phyloP scores from a whole-genome alignment of 2,888 invertebrate species.

The Nesidiocoris tenuis region DNA sequence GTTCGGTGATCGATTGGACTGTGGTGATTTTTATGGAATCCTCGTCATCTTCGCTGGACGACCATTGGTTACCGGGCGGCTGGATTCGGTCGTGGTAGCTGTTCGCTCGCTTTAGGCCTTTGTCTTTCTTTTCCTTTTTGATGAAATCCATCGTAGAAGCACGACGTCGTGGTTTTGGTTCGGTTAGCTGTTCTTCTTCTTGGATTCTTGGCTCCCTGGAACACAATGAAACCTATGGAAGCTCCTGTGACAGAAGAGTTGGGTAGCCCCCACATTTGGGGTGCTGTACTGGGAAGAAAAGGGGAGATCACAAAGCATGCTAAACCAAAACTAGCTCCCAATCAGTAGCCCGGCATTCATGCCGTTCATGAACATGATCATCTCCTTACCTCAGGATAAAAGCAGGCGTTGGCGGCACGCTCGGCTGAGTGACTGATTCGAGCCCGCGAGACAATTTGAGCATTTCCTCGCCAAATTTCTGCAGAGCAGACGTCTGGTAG shows the following conservation, averaged over 20 bases:
- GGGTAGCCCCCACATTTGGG: too few relatives aligned
- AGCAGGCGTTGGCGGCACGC: conserved; percentile 43
- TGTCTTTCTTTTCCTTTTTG: conserved; percentile 33
- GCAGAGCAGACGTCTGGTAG: conserved; percentile 79
- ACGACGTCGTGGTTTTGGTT: conserved; percentile 38
- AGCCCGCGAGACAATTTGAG: conserved; percentile 76
- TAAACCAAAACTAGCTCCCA: too few relatives aligned
- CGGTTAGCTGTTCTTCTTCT: neutral
- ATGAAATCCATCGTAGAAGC: conserved; percentile 48
- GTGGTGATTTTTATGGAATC: conserved; percentile 44
- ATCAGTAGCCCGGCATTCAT: too few relatives aligned
- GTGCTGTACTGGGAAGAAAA: too few relatives aligned
- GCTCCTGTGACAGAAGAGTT: too few relatives aligned
- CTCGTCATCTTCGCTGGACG: conserved; percentile 47
- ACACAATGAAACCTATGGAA: too few relatives aligned
- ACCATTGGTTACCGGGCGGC: conserved; percentile 47
- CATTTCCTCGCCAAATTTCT: conserved; percentile 85
- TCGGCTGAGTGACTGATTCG: conserved; percentile 55
- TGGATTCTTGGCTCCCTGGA: conserved; percentile 24
- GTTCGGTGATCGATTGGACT: conserved; percentile 44
- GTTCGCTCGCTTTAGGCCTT: conserved; percentile 55
- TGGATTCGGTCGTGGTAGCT: conserved; percentile 58
- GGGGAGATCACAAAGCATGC: too few relatives aligned
- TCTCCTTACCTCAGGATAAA: conserved; percentile 34
- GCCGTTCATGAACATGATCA: too few relatives aligned